Percentiles rank a stretch among this genome's conserved stretches.
Evolutionary conservation across 2,113 vertebrate species (phyloP).

Genomic region (Gavialis gangeticus): DNA sequence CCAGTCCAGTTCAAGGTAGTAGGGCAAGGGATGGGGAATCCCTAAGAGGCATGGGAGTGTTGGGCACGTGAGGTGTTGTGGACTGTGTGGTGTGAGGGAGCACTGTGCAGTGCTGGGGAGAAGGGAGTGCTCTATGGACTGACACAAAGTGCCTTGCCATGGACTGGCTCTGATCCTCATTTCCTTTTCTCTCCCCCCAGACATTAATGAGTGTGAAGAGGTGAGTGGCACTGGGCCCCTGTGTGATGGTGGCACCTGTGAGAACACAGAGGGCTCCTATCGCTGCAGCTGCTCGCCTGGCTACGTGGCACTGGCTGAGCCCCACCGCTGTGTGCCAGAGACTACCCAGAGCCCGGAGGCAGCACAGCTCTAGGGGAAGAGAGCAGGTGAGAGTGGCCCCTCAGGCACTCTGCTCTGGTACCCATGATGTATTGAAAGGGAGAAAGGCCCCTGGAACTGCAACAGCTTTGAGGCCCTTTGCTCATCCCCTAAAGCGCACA

Average conservation of each 20-base stretch:
- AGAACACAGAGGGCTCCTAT: constrained; percentile 94
- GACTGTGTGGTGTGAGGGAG: background rate
- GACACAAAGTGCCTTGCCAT: background rate
- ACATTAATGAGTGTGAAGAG: constrained; percentile 94
- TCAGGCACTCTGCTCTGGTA: background rate
- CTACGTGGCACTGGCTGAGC: constrained; percentile 82
- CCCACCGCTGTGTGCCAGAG: constrained; percentile 87
- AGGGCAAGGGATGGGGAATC: background rate
- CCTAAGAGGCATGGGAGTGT: fast-evolving
- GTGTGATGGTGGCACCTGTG: constrained; percentile 87
- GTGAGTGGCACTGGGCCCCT: constrained; percentile 85
- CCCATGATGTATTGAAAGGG: background rate
- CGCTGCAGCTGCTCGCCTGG: constrained; percentile 89
- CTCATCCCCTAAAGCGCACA: background rate
- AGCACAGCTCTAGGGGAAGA: background rate
- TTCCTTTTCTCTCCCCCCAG: constrained; percentile 71
- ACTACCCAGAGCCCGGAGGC: constrained; percentile 53
- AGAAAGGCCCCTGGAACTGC: constrained; percentile 7
- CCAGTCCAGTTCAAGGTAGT: background rate
- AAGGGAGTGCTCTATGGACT: background rate
- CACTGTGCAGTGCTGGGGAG: fast-evolving
- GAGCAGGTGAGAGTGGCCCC: background rate
- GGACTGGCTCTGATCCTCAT: background rate
- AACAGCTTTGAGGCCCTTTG: constrained; percentile 28
- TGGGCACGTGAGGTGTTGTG: background rate